Percentiles rank a stretch among this genome's conserved stretches.
Evolutionary conservation across 2,113 vertebrate species (phyloP).

Genomic region (Ramphastos sulfuratus): DNA sequence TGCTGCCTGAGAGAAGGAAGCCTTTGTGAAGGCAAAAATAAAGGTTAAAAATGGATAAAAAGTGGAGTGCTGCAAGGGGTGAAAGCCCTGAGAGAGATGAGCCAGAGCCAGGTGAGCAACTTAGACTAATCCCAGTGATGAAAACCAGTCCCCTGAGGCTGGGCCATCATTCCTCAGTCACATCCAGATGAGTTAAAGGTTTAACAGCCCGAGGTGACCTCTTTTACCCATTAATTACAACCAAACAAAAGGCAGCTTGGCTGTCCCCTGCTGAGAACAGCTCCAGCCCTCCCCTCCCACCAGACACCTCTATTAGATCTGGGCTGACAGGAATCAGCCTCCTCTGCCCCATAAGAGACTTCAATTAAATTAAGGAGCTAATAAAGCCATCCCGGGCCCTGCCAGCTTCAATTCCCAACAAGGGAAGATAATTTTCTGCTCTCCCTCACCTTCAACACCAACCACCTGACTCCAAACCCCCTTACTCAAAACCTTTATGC

Average conservation of each 20-base stretch:
- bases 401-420: neutral
- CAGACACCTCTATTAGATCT: constrained; percentile 25
- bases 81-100: no score
- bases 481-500: neutral
- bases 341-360: neutral
- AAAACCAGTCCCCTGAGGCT: neutral
- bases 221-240: constrained; percentile 13
- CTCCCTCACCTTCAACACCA: neutral
- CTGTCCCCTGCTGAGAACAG: neutral
- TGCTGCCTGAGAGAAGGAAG: neutral
- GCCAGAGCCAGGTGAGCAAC: neutral
- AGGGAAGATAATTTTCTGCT: neutral
- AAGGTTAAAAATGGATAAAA: neutral
- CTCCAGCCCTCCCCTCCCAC: neutral
- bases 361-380: constrained; percentile 44
- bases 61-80: neutral
- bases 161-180: neutral
- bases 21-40: no score
- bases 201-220: neutral
- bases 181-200: neutral
- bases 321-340: constrained; percentile 12
- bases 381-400: constrained; percentile 27
- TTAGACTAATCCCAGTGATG: neutral
- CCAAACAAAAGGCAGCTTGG: neutral
- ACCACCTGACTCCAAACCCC: neutral